Evolutionary conservation across 2,888 invertebrate species (phyloP), one percentile per base, ranked within the genome.

Genomic region (Andrena trimmerana): DNA sequence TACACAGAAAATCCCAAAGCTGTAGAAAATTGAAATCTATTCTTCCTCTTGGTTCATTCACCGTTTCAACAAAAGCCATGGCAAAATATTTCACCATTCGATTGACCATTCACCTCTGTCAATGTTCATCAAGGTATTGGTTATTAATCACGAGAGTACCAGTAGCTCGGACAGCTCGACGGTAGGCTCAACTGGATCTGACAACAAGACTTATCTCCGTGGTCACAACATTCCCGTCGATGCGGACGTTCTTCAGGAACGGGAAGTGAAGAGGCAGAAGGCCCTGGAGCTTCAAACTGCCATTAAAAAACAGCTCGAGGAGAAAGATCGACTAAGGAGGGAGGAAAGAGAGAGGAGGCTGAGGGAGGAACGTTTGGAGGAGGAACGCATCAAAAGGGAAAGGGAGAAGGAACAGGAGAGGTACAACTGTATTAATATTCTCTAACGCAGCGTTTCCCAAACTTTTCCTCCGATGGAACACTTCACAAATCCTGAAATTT

Each of bases 181-280:
- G 20, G 90, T 92, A 2, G 91, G 91, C 2, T 93, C 93, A 2
- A 90, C 90, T 5, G 90, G 91, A 27, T 92, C 91, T 2, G 91
- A 92, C 68, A 92, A 92, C 70, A 95, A 95, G 84, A 96, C 97
- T 59, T 97, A 96, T 94, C 94, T 98, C 63, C 95, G 98, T 86
- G 98, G 98, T 8, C 98, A 98, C 94, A 98, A 98, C 94, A 96
- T 97, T 20, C 97, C 97, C 0, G 93, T 98, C 75, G 98, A 98
- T 92, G 97, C 97, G 1, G 96, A 96, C 86, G 96, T 97, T 72
- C 95, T 97, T 88, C 97, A 97, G 8, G 98, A 98, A 93, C 95
- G 98, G 86, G 98, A 98, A 94, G 95, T 96, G 79, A 97, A 96
- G 93, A 95, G 98, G 33, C 96, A 97, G 84, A 97, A 97, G 94